Base-by-base conservation (phyloP, 1,140 invertebrate species). In the Plodia interpunctella region DNA sequence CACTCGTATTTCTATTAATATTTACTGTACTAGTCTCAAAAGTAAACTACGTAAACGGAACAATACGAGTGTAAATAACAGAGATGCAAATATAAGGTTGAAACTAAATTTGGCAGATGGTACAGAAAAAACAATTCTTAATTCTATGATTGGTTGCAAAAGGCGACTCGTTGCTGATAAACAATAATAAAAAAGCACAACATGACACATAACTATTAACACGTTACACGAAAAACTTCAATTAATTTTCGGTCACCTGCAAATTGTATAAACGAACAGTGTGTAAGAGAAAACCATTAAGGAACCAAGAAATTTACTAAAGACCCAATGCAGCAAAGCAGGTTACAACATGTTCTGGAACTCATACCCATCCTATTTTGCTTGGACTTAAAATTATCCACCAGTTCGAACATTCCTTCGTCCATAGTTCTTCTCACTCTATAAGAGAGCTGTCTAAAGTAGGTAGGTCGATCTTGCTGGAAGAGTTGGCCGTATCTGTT, bases 351-450 rank as follows among this genome's bases (percentile, higher is more conserved):
- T 32, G 30, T 9, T 32, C 10, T 32, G 30, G 6, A 32, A 10
- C 13, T 6, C 75, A 54, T 88, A 85, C 85, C 85, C 13, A 63
- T 68, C 10, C 13, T 17, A 2, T 1, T 44, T 44, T 44, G 38
- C 38, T n/a, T 44, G 2, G 38, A 15, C 2, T 44, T 44, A 17
- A 15, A 44, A 44, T 44, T 44, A 19, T 80, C 74, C 20, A 83
- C 56, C n/a, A 83, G 68, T 38, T 76, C 68, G 59, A 55, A 67
- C 0, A 88, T 61, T 10, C 76, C 80, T 5, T 74, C 67, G 28
- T 88, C 85, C 83, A 88, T 85, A 6, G 72, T 85, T 28, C 85
- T 76, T 28, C 85, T 74, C 13, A 87, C 9, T 25, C 85, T 74
- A 49, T 71, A 80, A 9, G 85, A 83, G 9, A 88, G 55, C 21